Evolutionary conservation across 2,888 invertebrate genomes (phyloP).

Genomic region (Laspeyria flexula): DNA sequence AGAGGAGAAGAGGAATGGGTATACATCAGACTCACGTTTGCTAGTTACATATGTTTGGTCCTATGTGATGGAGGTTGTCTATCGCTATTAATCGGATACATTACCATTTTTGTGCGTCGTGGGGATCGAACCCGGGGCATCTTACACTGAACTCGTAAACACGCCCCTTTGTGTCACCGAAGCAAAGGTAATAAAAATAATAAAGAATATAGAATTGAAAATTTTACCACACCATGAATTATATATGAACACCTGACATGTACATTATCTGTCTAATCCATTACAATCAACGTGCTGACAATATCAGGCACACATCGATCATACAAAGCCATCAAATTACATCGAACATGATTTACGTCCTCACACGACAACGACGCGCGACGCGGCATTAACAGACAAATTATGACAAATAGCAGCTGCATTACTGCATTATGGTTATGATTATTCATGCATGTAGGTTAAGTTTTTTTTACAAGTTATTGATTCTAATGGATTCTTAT

Average conservation of each 20-base stretch:
- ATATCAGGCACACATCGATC: constrained; percentile 19
- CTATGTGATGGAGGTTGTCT: too few relatives aligned
- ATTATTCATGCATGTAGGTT: constrained; percentile 49
- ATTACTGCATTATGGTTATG: constrained; percentile 44
- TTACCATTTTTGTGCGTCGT: too few relatives aligned
- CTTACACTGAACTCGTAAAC: too few relatives aligned
- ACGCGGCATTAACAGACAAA: constrained; percentile 62
- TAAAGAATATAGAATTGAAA: too few relatives aligned
- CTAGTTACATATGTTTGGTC: too few relatives aligned
- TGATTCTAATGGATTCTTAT: neutral
- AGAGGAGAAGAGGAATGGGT: too few relatives aligned
- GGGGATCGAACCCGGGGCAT: too few relatives aligned
- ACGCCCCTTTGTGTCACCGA: too few relatives aligned
- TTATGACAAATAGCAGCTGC: constrained; percentile 65
- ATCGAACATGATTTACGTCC: constrained; percentile 17
- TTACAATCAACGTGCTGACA: constrained; percentile 11
- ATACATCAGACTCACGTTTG: too few relatives aligned
- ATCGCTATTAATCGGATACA: too few relatives aligned
- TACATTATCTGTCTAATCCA: constrained; percentile 22
- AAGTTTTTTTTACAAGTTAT: constrained; percentile 39
- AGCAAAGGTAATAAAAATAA: too few relatives aligned
- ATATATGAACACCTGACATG: neutral
- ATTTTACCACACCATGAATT: neutral
- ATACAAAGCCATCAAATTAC: constrained; percentile 32
- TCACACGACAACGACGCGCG: constrained; percentile 19